phyloP scores from a whole-genome alignment of 53 echinoderm and acorn worm species.

The Astropecten irregularis region DNA sequence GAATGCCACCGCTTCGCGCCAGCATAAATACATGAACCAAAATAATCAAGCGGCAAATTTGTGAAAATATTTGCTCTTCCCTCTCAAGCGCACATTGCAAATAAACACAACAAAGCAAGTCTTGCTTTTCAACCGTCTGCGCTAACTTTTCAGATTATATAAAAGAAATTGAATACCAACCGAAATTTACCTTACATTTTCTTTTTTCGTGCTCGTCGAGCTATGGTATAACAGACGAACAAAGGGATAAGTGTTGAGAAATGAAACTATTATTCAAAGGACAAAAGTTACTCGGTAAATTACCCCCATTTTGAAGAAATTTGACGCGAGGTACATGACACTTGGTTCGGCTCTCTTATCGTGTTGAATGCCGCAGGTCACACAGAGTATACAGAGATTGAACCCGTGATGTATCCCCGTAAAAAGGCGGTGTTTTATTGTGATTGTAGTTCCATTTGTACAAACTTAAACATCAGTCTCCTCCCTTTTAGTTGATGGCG shows the following conservation, averaged over 20 bases:
- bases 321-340: background rate
- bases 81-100: background rate
- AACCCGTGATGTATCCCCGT: background rate
- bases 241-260: no score
- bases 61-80: background rate
- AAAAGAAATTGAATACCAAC: no score
- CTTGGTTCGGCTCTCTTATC: background rate
- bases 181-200: no score
- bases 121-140: no score
- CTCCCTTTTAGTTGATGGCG: no score
- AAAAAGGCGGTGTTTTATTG: no score
- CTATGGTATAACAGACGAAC: no score
- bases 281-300: background rate
- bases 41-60: background rate
- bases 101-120: background rate
- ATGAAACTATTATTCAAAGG: no score
- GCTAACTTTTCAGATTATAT: no score
- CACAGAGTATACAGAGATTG: background rate
- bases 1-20: background rate
- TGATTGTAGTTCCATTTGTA: no score
- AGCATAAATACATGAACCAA: background rate
- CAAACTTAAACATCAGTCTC: no score
- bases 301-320: constrained; percentile 5
- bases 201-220: no score
- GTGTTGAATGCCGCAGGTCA: background rate